Percentiles rank a stretch among this genome's conserved stretches.
Conservation (phyloP, 1,140 invertebrate species). For the Caenorhabditis brenneri region DNA sequence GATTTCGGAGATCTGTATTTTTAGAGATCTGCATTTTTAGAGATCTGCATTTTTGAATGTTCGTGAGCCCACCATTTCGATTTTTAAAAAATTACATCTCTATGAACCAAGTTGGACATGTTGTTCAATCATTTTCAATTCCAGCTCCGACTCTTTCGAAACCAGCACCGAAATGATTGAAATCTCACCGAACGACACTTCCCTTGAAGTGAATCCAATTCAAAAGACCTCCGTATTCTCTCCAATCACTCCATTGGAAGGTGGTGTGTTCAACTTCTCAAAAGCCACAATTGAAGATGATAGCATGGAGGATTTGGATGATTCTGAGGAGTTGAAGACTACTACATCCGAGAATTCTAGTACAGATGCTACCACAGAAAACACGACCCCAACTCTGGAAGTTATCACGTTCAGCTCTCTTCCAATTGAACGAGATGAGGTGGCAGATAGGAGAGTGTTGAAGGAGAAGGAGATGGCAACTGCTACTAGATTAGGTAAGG, state of each 20-base stretch:
- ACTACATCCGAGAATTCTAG: not conserved
- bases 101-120: not conserved
- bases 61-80: too few species aligned
- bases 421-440: constrained; percentile 1
- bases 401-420: constrained; percentile 19
- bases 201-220: constrained; percentile 21
- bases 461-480: constrained; percentile 19
- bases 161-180: constrained; percentile 25
- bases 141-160: not conserved
- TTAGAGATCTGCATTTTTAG: too few species aligned
- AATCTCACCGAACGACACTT: not conserved
- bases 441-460: constrained; percentile 15
- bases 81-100: not conserved
- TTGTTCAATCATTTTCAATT: not conserved
- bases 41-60: too few species aligned
- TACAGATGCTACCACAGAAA: not conserved
- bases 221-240: constrained; percentile 21
- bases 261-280: constrained; percentile 19
- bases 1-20: too few species aligned
- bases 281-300: constrained; percentile 21
- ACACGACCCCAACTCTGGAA: not conserved
- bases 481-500: not conserved
- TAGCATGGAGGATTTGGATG: not conserved
- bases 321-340: not conserved
- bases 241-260: not conserved